A percentile compares a stretch with the other conserved stretches of the same genome.
These are phyloP conservation scores for Camptogramma bilineatum DNA, from an alignment of 2,888 invertebrate species.

Conservation along the genomic window DNA sequence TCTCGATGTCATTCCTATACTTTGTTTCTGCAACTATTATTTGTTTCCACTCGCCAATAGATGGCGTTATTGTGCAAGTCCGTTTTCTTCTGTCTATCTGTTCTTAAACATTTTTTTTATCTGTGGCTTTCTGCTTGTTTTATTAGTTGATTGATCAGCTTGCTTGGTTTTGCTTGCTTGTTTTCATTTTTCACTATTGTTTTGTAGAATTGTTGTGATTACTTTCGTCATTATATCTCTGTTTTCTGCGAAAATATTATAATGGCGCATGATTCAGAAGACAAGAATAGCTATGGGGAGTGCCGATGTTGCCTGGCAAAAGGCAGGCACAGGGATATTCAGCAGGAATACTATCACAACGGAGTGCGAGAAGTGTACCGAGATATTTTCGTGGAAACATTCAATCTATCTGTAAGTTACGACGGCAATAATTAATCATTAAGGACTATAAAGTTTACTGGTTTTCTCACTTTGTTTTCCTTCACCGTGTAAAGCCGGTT, in stretches of 20 bases:
- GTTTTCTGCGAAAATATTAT: not conserved
- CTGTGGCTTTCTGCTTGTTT: too few species aligned
- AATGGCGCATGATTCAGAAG: constrained; percentile 22
- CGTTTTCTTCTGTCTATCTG: too few species aligned
- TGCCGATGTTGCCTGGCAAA: constrained; percentile 68
- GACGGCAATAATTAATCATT: too few species aligned
- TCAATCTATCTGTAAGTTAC: constrained; percentile 69
- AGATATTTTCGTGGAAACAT: constrained; percentile 66
- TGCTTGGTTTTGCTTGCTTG: not conserved
- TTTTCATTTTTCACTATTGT: not conserved
- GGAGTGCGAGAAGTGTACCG: constrained; percentile 65
- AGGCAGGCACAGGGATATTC: constrained; percentile 64
- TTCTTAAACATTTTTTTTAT: too few species aligned
- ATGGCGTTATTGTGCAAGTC: too few species aligned
- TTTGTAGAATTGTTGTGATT: not conserved
- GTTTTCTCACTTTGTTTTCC: too few species aligned
- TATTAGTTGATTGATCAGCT: too few species aligned
- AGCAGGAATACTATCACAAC: constrained; percentile 59
- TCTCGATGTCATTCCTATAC: too few species aligned
- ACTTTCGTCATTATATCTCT: not conserved
- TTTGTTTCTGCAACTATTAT: too few species aligned
- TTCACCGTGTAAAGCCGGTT: too few species aligned
- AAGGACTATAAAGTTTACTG: too few species aligned
- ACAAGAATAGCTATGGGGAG: constrained; percentile 52
- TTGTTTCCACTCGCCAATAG: too few species aligned